A percentile compares a stretch with the other conserved stretches of the same genome.
phyloP scores from a whole-genome alignment of 2,888 invertebrate genomes.

The Heliconius erato region DNA sequence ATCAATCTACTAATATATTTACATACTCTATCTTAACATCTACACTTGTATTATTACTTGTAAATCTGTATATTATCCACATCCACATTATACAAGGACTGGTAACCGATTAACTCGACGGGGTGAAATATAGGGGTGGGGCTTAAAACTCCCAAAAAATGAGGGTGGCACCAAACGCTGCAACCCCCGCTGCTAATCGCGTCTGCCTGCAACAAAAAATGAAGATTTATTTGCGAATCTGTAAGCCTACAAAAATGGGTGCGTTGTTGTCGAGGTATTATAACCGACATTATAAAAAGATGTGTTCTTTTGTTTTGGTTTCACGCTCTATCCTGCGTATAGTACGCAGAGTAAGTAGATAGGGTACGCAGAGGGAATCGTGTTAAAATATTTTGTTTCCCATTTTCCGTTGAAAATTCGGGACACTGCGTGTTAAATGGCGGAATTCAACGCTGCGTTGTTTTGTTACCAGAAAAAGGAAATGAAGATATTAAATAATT shows the following conservation, averaged over 20 bases:
- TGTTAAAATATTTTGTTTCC: no score
- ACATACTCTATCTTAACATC: neutral
- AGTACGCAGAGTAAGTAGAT: no score
- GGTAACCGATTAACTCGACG: conserved; percentile 64
- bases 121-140: conserved; percentile 63
- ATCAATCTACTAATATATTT: neutral
- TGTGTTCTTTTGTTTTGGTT: neutral
- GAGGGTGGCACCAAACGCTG: conserved; percentile 71
- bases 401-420: no score
- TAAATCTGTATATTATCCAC: conserved; percentile 52
- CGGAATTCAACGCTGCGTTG: no score
- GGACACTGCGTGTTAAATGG: no score
- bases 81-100: conserved; percentile 59
- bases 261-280: conserved; percentile 29
- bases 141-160: conserved; percentile 65
- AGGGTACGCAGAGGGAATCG: no score
- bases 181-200: conserved; percentile 56
- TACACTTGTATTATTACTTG: conserved; percentile 21
- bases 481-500: no score
- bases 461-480: no score
- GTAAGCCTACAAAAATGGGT: conserved; percentile 42
- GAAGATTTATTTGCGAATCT: conserved; percentile 77
- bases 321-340: neutral
- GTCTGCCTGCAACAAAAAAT: conserved; percentile 79
- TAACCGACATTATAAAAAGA: conserved; percentile 23